These are phyloP conservation scores for Zoanthus sociatus DNA, from an alignment of 92 coral and sea anemone genomes.

Conservation along the genomic window DNA sequence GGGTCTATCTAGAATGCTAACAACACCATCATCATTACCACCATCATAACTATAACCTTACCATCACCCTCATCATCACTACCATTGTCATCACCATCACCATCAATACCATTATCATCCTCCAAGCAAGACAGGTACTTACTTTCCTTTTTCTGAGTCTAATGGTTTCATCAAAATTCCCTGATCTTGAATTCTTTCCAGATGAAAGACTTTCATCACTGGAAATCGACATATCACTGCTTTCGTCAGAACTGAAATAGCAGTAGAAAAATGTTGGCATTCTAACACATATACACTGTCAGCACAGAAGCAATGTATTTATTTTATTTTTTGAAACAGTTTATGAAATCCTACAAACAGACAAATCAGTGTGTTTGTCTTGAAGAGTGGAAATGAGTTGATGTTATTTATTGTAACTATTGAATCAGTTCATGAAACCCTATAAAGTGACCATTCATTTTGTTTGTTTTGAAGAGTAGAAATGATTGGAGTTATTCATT, in stretches of 20 bases:
- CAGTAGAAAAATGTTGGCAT: not conserved
- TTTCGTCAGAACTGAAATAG: constrained; percentile 54
- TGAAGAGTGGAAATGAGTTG: no score
- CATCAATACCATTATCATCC: not conserved
- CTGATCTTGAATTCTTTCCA: constrained; percentile 49
- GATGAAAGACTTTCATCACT: constrained; percentile 70
- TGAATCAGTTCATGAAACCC: no score
- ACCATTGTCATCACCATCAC: not conserved
- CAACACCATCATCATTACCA: not conserved
- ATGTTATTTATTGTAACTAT: no score
- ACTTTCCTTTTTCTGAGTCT: constrained; percentile 66
- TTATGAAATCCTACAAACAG: no score
- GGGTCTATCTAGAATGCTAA: not conserved
- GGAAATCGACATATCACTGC: constrained; percentile 63
- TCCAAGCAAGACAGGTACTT: not conserved
- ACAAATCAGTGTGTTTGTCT: no score
- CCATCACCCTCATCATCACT: not conserved
- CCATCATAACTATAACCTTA: not conserved
- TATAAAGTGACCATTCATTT: no score
- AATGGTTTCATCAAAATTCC: constrained; percentile 51
- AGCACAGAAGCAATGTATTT: not conserved
- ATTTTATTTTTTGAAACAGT: no score
- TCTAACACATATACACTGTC: not conserved
- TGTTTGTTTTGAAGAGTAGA: no score
- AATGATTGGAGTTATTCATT: no score